Evolutionary conservation across 1,140 invertebrate species (phyloP).

Genomic region (Diabrotica virgifera): DNA sequence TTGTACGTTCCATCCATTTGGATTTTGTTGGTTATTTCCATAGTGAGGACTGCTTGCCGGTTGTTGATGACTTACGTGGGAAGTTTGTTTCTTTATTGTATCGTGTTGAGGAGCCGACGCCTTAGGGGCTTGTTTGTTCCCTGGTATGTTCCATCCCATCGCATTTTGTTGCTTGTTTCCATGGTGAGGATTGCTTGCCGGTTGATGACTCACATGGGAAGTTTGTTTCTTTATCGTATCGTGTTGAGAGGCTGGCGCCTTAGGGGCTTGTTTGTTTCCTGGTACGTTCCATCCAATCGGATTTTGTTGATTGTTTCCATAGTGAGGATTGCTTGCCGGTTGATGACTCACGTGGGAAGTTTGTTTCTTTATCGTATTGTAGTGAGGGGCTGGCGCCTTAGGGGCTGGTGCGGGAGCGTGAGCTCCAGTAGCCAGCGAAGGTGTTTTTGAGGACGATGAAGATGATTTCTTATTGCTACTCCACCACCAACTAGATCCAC

Average conservation of each 20-base stretch:
- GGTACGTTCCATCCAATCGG: constrained; percentile 28
- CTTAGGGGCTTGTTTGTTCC: constrained; percentile 15
- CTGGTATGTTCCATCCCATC: constrained; percentile 27
- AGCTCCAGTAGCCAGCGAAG: neutral
- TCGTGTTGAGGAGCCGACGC: constrained; percentile 6
- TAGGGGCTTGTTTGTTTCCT: constrained; percentile 19
- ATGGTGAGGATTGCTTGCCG: no score
- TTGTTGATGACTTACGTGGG: constrained; percentile 22
- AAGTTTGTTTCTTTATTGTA: constrained; percentile 24
- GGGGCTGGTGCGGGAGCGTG: constrained; percentile 7
- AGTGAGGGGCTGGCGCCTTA: constrained; percentile 18
- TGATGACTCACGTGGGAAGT: constrained; percentile 15
- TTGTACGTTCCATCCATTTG: constrained; percentile 28
- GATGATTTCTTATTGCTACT: constrained; percentile 8
- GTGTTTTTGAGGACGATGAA: neutral
- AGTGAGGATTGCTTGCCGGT: neutral
- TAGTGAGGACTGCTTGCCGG: neutral
- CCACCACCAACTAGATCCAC: constrained; percentile 6
- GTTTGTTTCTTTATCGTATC: constrained; percentile 24
- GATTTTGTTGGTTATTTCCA: constrained; percentile 14
- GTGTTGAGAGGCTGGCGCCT: constrained; percentile 6
- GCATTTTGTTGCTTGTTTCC: constrained; percentile 13
- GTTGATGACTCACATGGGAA: constrained; percentile 18
- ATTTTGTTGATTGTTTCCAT: constrained; percentile 14
- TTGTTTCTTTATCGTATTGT: constrained; percentile 30